A percentile compares a stretch with the other conserved stretches of the same genome.
phyloP scores from a whole-genome alignment of 2,888 invertebrate species.

The Meteorus cinctellus region DNA sequence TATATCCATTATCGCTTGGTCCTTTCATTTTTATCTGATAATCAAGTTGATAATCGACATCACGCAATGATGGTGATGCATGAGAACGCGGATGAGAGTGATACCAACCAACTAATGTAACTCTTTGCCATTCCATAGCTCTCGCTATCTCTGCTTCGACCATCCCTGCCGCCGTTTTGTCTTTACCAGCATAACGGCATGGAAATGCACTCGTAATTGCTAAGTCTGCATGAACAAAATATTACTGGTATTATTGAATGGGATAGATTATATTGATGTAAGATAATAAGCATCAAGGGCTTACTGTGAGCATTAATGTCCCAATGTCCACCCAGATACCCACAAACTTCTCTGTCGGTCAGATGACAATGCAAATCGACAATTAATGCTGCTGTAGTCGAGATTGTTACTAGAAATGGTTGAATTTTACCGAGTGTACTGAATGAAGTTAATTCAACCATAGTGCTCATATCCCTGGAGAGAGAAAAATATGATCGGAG shows the following conservation, averaged over 20 bases:
- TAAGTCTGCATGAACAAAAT: constrained; percentile 78
- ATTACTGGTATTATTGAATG: not conserved
- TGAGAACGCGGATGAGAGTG: constrained; percentile 94
- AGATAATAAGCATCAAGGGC: constrained; percentile 59
- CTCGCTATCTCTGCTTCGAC: constrained; percentile 89
- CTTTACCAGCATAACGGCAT: constrained; percentile 87
- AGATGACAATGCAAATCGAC: constrained; percentile 96
- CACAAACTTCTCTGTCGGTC: constrained; percentile 94
- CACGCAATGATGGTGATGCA: constrained; percentile 89
- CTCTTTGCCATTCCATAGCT: constrained; percentile 86
- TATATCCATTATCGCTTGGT: constrained; percentile 91
- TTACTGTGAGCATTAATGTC: constrained; percentile 94
- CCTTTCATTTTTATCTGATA: constrained; percentile 97
- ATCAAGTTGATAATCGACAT: constrained; percentile 94
- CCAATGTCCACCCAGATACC: constrained; percentile 97
- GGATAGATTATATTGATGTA: not conserved
- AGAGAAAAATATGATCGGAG: constrained; percentile 32
- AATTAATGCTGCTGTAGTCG: constrained; percentile 89
- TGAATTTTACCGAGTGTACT: constrained; percentile 91
- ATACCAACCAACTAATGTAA: constrained; percentile 94
- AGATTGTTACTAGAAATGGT: constrained; percentile 91
- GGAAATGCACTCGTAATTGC: constrained; percentile 92
- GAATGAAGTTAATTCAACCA: constrained; percentile 93
- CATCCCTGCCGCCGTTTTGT: constrained; percentile 83
- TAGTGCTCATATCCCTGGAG: constrained; percentile 89